Conservation (phyloP, 2,888 invertebrate genomes). For the Meandrusa payeni region DNA sequence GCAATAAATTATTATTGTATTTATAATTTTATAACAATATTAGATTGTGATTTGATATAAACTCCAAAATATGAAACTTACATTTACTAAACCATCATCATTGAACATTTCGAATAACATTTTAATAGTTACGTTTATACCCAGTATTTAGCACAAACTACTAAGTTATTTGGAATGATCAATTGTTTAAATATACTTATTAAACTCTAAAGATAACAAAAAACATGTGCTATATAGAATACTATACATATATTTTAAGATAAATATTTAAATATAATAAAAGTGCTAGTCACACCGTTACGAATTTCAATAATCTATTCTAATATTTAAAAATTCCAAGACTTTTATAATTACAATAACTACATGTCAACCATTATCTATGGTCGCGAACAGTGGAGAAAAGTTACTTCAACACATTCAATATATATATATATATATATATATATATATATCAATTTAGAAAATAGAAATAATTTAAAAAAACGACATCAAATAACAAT, state of each 20-base stretch:
- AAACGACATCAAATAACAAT: too few relatives aligned
- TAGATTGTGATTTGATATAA: conserved; percentile 11
- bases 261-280: conserved; percentile 36
- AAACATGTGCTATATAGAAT: conserved; percentile 1
- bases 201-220: conserved; percentile 5
- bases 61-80: conserved; percentile 4
- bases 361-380: conserved; percentile 12
- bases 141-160: conserved; percentile 4
- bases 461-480: too few relatives aligned
- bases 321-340: conserved; percentile 44
- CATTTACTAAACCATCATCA: conserved; percentile 9
- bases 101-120: neutral
- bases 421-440: conserved; percentile 26
- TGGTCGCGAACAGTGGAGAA: conserved; percentile 6
- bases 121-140: too few relatives aligned
- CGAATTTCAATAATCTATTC: conserved; percentile 35
- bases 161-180: conserved; percentile 17
- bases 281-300: conserved; percentile 57
- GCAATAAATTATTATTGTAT: conserved; percentile 16
- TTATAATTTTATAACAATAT: conserved; percentile 18
- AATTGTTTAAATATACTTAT: neutral
- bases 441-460: too few relatives aligned
- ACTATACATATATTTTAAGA: neutral
- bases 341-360: conserved; percentile 45
- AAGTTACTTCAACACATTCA: neutral